phyloP scores from a whole-genome alignment of 1,140 invertebrate species.

The Samia ricini region DNA sequence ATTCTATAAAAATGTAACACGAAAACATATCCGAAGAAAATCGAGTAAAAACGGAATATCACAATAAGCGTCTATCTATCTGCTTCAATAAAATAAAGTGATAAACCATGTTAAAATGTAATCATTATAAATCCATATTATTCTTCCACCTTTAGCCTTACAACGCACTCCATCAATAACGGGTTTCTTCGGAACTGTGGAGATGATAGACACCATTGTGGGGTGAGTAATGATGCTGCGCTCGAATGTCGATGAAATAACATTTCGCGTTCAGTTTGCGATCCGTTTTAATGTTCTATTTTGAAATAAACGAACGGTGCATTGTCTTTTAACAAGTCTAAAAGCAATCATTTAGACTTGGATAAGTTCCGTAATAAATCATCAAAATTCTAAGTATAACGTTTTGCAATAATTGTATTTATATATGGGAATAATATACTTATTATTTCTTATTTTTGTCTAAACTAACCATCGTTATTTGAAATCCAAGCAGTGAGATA shows the following conservation, averaged over 20 bases:
- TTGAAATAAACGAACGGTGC: background rate
- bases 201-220: constrained; percentile 39
- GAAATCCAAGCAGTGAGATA: no score
- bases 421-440: no score
- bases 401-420: no score
- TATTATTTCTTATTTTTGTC: no score
- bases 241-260: constrained; percentile 1
- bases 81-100: background rate
- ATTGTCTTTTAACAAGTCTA: background rate
- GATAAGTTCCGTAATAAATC: no score
- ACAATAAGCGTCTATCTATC: no score
- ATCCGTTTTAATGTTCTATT: background rate
- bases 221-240: constrained; percentile 26
- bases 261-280: constrained; percentile 1
- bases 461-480: no score
- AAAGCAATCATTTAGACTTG: no score
- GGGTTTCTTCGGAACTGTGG: constrained; percentile 27
- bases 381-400: no score
- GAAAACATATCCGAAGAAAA: no score
- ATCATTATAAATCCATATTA: background rate
- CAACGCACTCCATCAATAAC: constrained; percentile 19
- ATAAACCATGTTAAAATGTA: background rate
- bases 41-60: no score
- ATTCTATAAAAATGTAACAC: no score
- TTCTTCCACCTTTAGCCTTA: background rate